phyloP scores from a whole-genome alignment of 2,113 vertebrate species.

The Saccopteryx bilineata region DNA sequence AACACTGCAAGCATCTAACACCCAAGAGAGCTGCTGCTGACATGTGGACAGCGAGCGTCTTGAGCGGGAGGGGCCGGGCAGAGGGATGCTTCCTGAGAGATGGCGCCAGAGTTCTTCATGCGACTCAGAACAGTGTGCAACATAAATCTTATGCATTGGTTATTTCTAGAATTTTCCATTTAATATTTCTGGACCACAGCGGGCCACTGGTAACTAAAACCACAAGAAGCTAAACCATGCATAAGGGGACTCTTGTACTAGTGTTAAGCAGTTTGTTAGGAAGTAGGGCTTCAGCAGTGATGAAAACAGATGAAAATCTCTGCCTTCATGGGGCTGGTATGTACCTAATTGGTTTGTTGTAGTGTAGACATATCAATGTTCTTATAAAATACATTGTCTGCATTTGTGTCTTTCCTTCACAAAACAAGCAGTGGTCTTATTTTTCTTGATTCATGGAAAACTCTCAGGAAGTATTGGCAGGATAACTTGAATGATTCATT shows the following conservation, averaged over 20 bases:
- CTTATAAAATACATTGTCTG: neutral
- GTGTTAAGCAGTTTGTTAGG: neutral
- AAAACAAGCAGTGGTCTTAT: neutral
- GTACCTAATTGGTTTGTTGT: neutral
- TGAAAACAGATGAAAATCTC: neutral
- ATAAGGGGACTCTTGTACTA: neutral
- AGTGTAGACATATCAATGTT: neutral
- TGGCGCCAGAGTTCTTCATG: neutral
- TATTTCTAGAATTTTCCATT: neutral
- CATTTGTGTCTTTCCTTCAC: neutral
- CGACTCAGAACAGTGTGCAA: neutral
- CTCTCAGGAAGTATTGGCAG: neutral
- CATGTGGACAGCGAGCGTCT: neutral
- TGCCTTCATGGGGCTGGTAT: neutral
- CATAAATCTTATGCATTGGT: neutral
- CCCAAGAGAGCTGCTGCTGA: neutral
- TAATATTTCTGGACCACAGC: neutral
- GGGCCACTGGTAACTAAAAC: neutral
- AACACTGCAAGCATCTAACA: neutral
- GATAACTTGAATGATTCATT: neutral
- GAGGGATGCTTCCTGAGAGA: neutral
- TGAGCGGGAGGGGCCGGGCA: neutral
- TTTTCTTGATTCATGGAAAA: slow-evolving; percentile 15
- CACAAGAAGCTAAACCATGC: neutral
- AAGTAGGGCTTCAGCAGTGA: neutral